phyloP scores from a whole-genome alignment of 2,888 invertebrate genomes.

The Macrophya annulata region DNA sequence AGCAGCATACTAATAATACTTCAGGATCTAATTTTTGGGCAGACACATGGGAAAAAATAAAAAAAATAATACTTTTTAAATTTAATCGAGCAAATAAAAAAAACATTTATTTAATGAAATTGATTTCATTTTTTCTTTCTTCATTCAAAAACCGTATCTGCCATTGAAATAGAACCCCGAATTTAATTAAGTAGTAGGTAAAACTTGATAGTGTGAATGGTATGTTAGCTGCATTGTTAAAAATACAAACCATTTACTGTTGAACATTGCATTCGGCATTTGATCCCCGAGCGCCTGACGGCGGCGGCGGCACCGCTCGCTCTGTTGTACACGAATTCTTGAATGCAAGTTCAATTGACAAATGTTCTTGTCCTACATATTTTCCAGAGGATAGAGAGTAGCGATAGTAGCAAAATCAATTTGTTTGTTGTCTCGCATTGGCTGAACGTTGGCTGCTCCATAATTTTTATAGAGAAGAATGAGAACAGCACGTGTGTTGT shows the following conservation, averaged over 20 bases:
- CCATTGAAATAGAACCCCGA: slow-evolving; percentile 24
- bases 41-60: slow-evolving; percentile 16
- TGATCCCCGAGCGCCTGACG: slow-evolving; percentile 62
- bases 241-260: slow-evolving; percentile 78
- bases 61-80: not conserved
- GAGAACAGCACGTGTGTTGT: slow-evolving; percentile 69
- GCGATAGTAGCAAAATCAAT: slow-evolving; percentile 79
- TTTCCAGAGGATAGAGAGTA: slow-evolving; percentile 71
- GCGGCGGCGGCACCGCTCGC: slow-evolving; percentile 31
- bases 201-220: slow-evolving; percentile 65
- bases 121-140: not conserved
- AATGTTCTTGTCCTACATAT: slow-evolving; percentile 71
- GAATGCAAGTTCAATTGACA: slow-evolving; percentile 76
- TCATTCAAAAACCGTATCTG: slow-evolving; percentile 35
- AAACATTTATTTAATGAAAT: not conserved
- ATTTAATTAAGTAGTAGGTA: slow-evolving; percentile 25
- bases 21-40: slow-evolving; percentile 38
- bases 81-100: not conserved
- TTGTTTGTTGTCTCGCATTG: slow-evolving; percentile 78
- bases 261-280: slow-evolving; percentile 76
- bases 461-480: slow-evolving; percentile 58
- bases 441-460: slow-evolving; percentile 74
- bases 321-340: slow-evolving; percentile 66
- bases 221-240: slow-evolving; percentile 75
- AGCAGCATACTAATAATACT: slow-evolving; percentile 46